Conservation (phyloP, 1,140 invertebrate genomes). For the Cyclina sinensis region DNA sequence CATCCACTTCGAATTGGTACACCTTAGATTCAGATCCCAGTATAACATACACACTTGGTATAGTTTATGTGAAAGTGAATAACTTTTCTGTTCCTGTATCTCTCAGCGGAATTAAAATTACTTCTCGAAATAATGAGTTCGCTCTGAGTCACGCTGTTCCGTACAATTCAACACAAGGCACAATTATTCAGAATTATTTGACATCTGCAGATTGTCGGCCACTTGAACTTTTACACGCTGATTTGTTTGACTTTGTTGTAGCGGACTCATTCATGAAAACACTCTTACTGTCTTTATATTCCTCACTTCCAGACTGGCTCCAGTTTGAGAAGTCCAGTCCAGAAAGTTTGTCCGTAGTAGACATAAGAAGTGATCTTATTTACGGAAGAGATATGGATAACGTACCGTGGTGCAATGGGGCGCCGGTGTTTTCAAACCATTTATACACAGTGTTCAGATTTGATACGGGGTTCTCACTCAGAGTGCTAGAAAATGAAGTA, state of each 20-base stretch:
- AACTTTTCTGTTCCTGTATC: no score
- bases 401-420: background rate
- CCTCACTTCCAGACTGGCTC: conserved; percentile 11
- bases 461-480: conserved; percentile 1
- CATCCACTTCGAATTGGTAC: no score
- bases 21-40: no score
- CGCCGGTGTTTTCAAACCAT: conserved; percentile 6
- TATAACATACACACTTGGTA: no score
- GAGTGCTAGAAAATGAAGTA: conserved; percentile 4
- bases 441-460: conserved; percentile 44
- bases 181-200: no score
- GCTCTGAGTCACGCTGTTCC: no score
- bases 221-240: conserved; percentile 16
- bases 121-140: no score
- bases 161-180: no score
- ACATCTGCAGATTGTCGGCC: background rate
- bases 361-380: background rate
- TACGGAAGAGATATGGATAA: conserved; percentile 35
- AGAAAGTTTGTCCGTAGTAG: background rate
- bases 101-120: no score
- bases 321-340: background rate
- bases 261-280: conserved; percentile 35
- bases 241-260: conserved; percentile 25
- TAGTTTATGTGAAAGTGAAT: no score
- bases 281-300: background rate